Evolutionary conservation across 2,888 invertebrate species (phyloP).

Genomic region (Pocota personata): DNA sequence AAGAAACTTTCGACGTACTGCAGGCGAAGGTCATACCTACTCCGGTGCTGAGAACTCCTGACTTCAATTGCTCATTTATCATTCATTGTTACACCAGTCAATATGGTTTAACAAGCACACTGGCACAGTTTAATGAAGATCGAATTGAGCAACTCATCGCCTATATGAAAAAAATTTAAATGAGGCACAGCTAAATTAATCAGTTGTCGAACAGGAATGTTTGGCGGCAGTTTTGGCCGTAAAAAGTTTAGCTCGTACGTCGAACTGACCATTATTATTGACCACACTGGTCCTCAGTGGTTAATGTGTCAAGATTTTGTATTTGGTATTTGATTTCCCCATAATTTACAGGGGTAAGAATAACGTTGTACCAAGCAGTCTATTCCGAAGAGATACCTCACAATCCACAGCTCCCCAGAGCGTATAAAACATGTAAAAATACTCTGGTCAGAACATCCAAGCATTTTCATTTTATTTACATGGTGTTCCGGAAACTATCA

Average conservation of each 20-base stretch:
- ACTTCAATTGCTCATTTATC: constrained; percentile 1
- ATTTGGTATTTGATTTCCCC: too few species aligned
- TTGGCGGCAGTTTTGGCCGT: constrained; percentile 4
- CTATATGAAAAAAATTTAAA: not conserved
- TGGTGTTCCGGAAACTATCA: too few species aligned
- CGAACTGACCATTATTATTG: not conserved
- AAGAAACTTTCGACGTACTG: not conserved
- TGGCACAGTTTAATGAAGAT: not conserved
- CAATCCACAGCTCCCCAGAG: too few species aligned
- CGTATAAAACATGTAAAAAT: too few species aligned
- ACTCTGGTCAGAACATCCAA: too few species aligned
- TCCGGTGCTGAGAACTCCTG: not conserved
- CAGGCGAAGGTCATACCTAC: not conserved
- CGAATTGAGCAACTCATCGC: not conserved
- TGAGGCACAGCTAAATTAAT: not conserved
- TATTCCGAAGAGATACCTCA: too few species aligned
- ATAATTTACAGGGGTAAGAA: too few species aligned
- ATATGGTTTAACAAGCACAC: not conserved
- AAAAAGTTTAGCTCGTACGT: not conserved
- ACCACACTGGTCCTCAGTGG: not conserved
- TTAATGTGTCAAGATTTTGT: not conserved
- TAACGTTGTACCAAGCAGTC: too few species aligned
- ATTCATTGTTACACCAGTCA: not conserved
- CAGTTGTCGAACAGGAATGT: constrained; percentile 19
- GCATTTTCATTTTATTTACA: too few species aligned